These are phyloP conservation scores for Agapostemon virescens DNA, from an alignment of 2,888 invertebrate species.

Conservation along the genomic window DNA sequence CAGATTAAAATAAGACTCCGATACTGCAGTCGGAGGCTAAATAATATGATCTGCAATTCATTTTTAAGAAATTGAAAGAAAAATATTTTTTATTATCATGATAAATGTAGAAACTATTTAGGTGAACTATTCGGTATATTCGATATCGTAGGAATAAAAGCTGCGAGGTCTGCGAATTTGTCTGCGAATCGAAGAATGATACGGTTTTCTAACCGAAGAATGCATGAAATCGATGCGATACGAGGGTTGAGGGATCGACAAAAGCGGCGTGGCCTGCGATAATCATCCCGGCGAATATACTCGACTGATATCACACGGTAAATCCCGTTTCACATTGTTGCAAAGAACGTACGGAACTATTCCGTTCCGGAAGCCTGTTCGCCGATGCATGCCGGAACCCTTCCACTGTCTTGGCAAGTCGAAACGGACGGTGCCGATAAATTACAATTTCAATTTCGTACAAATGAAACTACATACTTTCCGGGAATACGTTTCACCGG, in stretches of 20 bases:
- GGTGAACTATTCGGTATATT: too few species aligned
- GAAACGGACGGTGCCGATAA: conserved; percentile 42
- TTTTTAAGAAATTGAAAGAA: too few species aligned
- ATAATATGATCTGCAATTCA: too few species aligned
- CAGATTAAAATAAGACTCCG: too few species aligned
- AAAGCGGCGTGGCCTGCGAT: not conserved
- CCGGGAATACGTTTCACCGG: conserved; percentile 47
- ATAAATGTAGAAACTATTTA: too few species aligned
- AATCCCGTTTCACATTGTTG: conserved; percentile 26
- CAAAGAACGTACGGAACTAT: conserved; percentile 25
- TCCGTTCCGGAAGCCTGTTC: conserved; percentile 12
- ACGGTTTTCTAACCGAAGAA: not conserved
- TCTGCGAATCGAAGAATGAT: not conserved
- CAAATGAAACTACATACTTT: conserved; percentile 60
- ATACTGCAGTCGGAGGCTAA: too few species aligned
- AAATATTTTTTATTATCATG: too few species aligned
- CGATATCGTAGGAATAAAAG: too few species aligned
- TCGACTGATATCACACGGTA: not conserved
- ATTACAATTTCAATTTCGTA: conserved; percentile 60
- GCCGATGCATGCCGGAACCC: conserved; percentile 5
- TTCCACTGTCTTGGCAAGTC: conserved; percentile 15
- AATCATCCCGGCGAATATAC: conserved; percentile 2
- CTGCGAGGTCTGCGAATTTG: not conserved
- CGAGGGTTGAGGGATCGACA: not conserved
- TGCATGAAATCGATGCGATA: not conserved